Conservation (phyloP, 2,888 invertebrate species). For the Tuta absoluta region DNA sequence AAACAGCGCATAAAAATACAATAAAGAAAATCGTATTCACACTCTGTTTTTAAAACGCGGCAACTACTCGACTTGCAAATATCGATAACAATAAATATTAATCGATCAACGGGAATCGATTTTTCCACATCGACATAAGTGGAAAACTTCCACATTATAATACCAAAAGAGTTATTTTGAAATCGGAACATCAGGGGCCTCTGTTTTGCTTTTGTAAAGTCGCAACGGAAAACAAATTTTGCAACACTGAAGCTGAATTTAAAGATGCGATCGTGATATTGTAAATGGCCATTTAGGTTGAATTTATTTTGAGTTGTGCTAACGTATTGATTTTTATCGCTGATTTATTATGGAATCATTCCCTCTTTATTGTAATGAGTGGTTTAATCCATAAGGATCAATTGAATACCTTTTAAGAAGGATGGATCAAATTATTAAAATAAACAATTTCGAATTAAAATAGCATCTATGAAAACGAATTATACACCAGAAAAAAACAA, state of each 20-base stretch:
- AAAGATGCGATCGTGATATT: no score
- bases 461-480: no score
- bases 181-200: constrained; percentile 47
- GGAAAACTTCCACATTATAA: constrained; percentile 57
- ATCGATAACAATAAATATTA: constrained; percentile 70
- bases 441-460: no score
- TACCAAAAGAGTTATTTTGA: constrained; percentile 49
- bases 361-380: not conserved
- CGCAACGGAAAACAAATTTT: constrained; percentile 56
- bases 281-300: no score
- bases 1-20: no score
- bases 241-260: constrained; percentile 42
- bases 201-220: constrained; percentile 58
- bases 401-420: not conserved
- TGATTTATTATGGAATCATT: no score
- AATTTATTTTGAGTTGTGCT: constrained; percentile 35
- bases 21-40: no score
- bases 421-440: no score
- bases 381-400: not conserved
- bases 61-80: constrained; percentile 62
- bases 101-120: constrained; percentile 47
- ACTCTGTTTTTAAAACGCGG: constrained; percentile 49
- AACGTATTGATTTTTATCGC: not conserved
- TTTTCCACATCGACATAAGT: constrained; percentile 47
- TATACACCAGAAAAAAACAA: no score